These are phyloP conservation scores for Calliopsis andreniformis DNA, from an alignment of 1,140 invertebrate species.

Conservation along the genomic window DNA sequence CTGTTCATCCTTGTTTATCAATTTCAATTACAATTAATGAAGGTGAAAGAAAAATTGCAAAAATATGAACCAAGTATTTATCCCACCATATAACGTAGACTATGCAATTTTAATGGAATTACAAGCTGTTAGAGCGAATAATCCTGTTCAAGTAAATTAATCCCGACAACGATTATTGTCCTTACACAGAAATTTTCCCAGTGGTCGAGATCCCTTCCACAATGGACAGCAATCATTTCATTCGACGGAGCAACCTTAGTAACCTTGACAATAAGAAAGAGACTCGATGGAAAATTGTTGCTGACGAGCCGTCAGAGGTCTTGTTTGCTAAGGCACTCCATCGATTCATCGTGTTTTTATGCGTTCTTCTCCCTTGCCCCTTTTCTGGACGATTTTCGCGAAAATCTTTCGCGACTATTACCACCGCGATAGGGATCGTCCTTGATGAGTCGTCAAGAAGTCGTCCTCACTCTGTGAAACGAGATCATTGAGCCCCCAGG, in stretches of 20 bases:
- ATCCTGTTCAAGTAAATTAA: neutral
- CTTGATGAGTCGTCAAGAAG: constrained; percentile 45
- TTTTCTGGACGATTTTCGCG: constrained; percentile 4
- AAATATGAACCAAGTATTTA: too few relatives aligned
- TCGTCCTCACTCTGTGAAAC: constrained; percentile 20
- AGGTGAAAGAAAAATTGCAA: too few relatives aligned
- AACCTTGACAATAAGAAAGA: constrained; percentile 51
- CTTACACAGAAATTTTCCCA: constrained; percentile 17
- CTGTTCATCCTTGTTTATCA: too few relatives aligned
- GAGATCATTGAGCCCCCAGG: constrained; percentile 46
- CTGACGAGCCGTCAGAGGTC: constrained; percentile 44
- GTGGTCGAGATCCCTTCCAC: neutral
- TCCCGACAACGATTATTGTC: constrained; percentile 12
- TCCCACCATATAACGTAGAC: neutral
- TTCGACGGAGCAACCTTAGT: neutral
- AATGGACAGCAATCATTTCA: constrained; percentile 33
- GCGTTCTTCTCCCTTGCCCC: neutral
- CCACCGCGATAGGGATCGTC: constrained; percentile 39
- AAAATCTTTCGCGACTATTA: constrained; percentile 36
- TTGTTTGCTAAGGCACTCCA: constrained; percentile 37
- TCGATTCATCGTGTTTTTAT: neutral
- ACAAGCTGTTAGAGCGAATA: neutral
- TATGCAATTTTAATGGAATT: neutral
- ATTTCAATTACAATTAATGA: neutral
- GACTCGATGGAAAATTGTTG: constrained; percentile 42